A percentile compares a stretch with the other conserved stretches of the same genome.
These are phyloP conservation scores for Lepidothrix coronata DNA, from an alignment of 2,113 vertebrate species.

Conservation along the genomic window DNA sequence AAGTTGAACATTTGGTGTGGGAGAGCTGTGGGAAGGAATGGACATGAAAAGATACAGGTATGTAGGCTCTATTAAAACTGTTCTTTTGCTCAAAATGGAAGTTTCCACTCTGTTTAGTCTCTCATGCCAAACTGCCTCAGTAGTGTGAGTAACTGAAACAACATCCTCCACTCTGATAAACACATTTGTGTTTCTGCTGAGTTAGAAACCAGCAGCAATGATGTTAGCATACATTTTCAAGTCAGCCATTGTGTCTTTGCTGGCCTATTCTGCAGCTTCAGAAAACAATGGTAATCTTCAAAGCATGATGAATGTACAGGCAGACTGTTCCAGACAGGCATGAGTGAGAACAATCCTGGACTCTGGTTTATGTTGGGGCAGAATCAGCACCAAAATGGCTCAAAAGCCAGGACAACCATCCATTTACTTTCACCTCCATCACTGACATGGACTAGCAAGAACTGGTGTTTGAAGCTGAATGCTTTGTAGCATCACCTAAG, in stretches of 20 bases:
- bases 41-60: neutral
- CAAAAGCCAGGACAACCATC: neutral
- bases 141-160: conserved; percentile 3
- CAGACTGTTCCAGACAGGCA: neutral
- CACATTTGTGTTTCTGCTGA: neutral
- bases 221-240: neutral
- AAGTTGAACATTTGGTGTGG: neutral
- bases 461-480: neutral
- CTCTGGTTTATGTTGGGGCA: neutral
- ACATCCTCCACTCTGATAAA: conserved; percentile 1
- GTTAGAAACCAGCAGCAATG: conserved; percentile 4
- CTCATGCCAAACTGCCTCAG: neutral
- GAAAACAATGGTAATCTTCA: neutral
- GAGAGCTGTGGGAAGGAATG: neutral
- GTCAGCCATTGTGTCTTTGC: neutral
- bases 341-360: neutral
- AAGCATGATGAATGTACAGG: fast-evolving
- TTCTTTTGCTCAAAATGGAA: conserved; percentile 54
- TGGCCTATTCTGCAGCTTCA: neutral
- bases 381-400: neutral
- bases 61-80: neutral
- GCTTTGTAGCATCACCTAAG: neutral
- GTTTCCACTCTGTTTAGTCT: neutral
- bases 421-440: neutral
- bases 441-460: neutral